Evolutionary conservation across 2,888 invertebrate genomes (phyloP).

Genomic region (Clitarchus hookeri): DNA sequence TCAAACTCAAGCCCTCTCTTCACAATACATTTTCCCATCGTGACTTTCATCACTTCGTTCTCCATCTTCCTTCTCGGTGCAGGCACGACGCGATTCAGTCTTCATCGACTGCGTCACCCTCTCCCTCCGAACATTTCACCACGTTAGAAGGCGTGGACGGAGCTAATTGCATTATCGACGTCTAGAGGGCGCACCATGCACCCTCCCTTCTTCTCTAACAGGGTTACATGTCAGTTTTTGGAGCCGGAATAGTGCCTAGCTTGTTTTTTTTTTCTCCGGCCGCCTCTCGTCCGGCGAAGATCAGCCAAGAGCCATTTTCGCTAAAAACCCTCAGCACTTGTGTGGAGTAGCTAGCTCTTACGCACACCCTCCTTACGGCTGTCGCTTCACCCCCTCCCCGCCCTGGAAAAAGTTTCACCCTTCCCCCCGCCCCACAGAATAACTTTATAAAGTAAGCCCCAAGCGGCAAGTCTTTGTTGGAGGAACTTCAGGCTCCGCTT

Average conservation of each 20-base stretch:
- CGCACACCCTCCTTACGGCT: background rate
- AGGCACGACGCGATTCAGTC: background rate
- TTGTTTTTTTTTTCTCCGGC: background rate
- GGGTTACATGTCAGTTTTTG: background rate
- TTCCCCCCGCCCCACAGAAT: background rate
- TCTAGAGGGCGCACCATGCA: background rate
- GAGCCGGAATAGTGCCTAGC: background rate
- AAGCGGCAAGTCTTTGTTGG: background rate
- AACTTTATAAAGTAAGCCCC: slow-evolving; percentile 1
- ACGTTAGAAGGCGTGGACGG: background rate
- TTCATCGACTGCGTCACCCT: background rate
- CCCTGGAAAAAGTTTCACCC: background rate
- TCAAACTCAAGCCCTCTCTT: too few species aligned
- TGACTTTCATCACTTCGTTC: background rate
- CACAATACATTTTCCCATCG: background rate
- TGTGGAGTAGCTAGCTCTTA: background rate
- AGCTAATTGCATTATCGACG: background rate
- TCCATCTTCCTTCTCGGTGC: background rate
- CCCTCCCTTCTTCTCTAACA: background rate
- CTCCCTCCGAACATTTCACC: background rate
- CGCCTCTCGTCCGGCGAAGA: background rate
- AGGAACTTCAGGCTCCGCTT: background rate
- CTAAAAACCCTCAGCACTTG: background rate
- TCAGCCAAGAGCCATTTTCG: slow-evolving; percentile 6
- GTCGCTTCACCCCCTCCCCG: background rate